These are phyloP conservation scores for Butorides virescens DNA, from an alignment of 2,113 vertebrate genomes.

Conservation along the genomic window DNA sequence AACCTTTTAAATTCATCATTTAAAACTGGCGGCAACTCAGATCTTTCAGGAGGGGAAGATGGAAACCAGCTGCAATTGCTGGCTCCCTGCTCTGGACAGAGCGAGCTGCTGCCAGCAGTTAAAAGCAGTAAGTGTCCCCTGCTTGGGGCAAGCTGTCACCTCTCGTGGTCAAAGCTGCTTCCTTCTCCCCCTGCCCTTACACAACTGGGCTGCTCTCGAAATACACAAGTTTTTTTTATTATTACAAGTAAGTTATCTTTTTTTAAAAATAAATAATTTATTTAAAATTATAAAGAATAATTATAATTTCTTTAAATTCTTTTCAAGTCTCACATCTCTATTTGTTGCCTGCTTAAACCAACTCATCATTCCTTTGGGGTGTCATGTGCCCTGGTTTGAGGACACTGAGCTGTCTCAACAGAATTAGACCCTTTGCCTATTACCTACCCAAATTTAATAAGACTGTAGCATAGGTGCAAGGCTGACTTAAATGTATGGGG, in stretches of 20 bases:
- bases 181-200: background rate
- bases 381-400: background rate
- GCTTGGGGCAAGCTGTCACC: background rate
- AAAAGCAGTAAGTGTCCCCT: background rate
- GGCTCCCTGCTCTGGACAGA: background rate
- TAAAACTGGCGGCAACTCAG: background rate
- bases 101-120: background rate
- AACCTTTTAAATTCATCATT: background rate
- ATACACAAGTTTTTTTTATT: rapidly evolving
- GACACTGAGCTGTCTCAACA: background rate
- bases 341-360: background rate
- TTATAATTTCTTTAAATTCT: background rate
- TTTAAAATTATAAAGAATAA: background rate
- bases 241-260: background rate
- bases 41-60: background rate
- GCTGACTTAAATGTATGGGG: background rate
- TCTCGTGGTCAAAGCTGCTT: rapidly evolving
- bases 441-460: background rate
- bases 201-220: background rate
- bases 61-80: background rate
- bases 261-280: background rate
- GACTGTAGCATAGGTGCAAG: no score
- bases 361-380: background rate
- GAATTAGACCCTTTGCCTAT: background rate
- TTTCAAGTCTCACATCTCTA: background rate